Base-by-base conservation (phyloP, 2,888 invertebrate species). In the Choreutis nemorana region DNA sequence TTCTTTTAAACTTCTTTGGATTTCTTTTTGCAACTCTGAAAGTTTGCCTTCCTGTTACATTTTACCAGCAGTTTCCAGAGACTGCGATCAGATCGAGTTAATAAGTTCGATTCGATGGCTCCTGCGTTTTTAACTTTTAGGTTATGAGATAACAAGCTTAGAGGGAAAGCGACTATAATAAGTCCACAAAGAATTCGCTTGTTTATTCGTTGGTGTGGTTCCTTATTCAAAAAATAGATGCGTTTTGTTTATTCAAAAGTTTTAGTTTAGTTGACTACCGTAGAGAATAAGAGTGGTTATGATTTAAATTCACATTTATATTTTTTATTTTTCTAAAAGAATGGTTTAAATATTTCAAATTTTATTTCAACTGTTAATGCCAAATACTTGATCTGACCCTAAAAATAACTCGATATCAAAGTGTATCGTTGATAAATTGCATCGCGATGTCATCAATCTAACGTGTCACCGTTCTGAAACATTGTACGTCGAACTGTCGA, bases 121-220 rank as follows among this genome's bases (percentile, higher is more conserved):
- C 56, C 61, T 66, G 62, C 71, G 65, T 77, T 77, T 75, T 73
- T 72, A 78, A 78, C 75, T 78, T 78, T 77, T 77, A 63, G 77
- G 77, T 73, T 75, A 71, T 70, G 67, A 77, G 77, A 77, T 78
- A 78, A 75, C 75, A 73, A 75, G 72, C 65, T 70, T 63, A 66
- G 70, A 67, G 68, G 70, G 60, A 64, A 63, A 60, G 63, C 65
- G 66, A 73, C 72, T 72, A 65, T 64, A 67, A 68, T 72, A 70
- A 71, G 66, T 66, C 67, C 63, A 56, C 62, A 56, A 62, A 59
- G 54, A 62, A 52, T 51, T 49, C 44, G n/a, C n/a, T n/a, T n/a
- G n/a, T n/a, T n/a, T n/a, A n/a, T n/a, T n/a, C n/a, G n/a, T n/a
- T n/a, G n/a, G n/a, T n/a, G n/a, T n/a, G n/a, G n/a, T n/a, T n/a